Evolutionary conservation across 2,797 vertebrate species (phyloP).

Genomic region (Centroberyx gerrardi): DNA sequence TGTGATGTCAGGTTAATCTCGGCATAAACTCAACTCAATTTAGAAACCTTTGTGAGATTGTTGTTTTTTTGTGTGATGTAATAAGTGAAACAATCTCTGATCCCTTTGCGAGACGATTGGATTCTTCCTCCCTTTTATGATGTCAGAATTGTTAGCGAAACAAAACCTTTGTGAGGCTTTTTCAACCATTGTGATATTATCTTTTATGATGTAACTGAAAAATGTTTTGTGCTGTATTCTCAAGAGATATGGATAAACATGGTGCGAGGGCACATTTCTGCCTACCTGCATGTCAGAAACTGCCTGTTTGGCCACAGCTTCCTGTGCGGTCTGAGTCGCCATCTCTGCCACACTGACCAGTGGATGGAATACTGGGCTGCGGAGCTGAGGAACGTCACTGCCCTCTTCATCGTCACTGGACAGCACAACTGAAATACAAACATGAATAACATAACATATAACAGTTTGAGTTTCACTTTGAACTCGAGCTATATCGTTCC

Average conservation of each 20-base stretch:
- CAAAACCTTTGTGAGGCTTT: too few relatives aligned
- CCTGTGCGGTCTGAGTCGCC: conserved; percentile 45
- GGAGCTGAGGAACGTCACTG: neutral
- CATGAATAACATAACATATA: neutral
- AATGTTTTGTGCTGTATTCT: neutral
- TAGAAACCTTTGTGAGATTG: neutral
- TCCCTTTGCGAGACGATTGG: too few relatives aligned
- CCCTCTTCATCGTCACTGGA: conserved; percentile 94
- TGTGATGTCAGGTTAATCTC: neutral
- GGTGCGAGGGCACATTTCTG: neutral
- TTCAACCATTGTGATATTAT: neutral
- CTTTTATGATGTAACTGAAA: neutral
- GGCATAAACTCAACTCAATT: neutral
- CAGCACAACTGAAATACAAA: conserved; percentile 88
- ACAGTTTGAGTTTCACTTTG: neutral
- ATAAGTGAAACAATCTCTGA: neutral
- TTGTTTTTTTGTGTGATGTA: neutral
- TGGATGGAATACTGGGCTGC: conserved; percentile 15
- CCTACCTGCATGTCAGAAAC: conserved; percentile 57
- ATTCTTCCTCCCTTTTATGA: too few relatives aligned
- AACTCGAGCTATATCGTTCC: neutral
- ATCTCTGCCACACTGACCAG: conserved; percentile 51
- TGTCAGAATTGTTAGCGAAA: neutral
- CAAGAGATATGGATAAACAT: neutral
- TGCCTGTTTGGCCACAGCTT: conserved; percentile 12